phyloP scores from a whole-genome alignment of 2,888 invertebrate genomes.

The Caradrina clavipalpis region DNA sequence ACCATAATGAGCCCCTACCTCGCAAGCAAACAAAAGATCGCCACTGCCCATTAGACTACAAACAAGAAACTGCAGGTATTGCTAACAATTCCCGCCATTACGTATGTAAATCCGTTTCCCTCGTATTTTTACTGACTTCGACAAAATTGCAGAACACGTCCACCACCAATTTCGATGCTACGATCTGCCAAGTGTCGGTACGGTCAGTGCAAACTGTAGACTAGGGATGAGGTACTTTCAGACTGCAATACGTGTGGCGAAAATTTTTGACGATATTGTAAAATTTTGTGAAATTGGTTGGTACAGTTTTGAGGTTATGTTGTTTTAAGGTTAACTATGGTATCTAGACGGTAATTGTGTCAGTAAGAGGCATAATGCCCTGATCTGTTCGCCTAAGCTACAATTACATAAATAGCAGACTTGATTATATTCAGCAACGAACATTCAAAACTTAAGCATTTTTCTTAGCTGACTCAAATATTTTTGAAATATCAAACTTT shows the following conservation, averaged over 20 bases:
- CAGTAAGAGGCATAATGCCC: no score
- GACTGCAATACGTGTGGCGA: conserved; percentile 11
- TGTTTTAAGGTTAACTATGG: background rate
- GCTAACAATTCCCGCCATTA: conserved; percentile 44
- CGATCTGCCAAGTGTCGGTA: conserved; percentile 56
- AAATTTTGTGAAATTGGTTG: background rate
- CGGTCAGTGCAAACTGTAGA: conserved; percentile 39
- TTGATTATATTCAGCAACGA: background rate
- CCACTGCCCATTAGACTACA: conserved; percentile 17
- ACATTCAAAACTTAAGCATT: no score
- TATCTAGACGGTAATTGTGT: background rate
- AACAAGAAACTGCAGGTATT: conserved; percentile 31
- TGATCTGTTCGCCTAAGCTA: background rate
- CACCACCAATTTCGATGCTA: conserved; percentile 44
- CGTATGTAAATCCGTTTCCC: conserved; percentile 46
- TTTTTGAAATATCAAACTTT: no score
- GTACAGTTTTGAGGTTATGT: background rate
- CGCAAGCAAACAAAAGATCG: conserved; percentile 31
- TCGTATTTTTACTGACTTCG: conserved; percentile 43
- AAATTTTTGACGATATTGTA: conserved; percentile 2
- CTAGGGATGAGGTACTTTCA: conserved; percentile 21
- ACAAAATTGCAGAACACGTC: conserved; percentile 47
- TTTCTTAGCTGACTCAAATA: no score
- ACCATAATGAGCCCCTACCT: conserved; percentile 8
- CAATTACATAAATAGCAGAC: background rate